Conservation (phyloP, 53 echinoderm and acorn worm species). For the Temnopleurus reevesii region DNA sequence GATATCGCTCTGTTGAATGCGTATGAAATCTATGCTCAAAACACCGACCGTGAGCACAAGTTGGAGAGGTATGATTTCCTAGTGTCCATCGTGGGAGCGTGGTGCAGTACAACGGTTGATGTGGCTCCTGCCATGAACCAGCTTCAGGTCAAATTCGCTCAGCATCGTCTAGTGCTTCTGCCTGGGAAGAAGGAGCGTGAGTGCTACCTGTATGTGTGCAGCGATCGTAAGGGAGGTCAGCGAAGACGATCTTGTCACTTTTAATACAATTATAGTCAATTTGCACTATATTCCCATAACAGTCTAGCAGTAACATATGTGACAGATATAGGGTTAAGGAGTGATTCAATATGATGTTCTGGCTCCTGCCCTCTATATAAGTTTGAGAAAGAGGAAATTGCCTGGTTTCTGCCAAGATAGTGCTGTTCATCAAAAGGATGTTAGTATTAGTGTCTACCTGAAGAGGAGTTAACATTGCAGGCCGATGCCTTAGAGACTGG, state of each 20-base stretch:
- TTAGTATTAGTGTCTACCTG: too few species aligned
- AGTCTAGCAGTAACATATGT: not conserved
- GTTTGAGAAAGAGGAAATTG: too few species aligned
- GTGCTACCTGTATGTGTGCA: not conserved
- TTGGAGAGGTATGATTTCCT: not conserved
- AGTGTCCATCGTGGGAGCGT: not conserved
- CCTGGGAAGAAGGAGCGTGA: constrained; percentile 4
- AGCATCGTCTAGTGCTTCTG: not conserved
- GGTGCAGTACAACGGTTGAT: not conserved
- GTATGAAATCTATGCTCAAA: not conserved
- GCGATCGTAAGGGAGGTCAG: not conserved
- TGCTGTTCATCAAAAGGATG: too few species aligned
- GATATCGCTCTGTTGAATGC: not conserved
- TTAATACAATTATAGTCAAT: not conserved
- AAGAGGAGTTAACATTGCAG: constrained; percentile 56
- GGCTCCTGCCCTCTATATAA: too few species aligned
- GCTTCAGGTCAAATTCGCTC: not conserved
- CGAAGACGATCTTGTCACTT: not conserved
- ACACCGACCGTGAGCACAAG: not conserved
- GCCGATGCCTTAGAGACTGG: constrained; percentile 70
- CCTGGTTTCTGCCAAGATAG: too few species aligned
- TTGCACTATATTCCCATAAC: not conserved
- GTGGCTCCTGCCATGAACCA: not conserved
- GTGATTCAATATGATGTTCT: too few species aligned
- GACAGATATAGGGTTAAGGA: not conserved